Base-by-base conservation (phyloP, 2,888 invertebrate species). In the Macaria notata region DNA sequence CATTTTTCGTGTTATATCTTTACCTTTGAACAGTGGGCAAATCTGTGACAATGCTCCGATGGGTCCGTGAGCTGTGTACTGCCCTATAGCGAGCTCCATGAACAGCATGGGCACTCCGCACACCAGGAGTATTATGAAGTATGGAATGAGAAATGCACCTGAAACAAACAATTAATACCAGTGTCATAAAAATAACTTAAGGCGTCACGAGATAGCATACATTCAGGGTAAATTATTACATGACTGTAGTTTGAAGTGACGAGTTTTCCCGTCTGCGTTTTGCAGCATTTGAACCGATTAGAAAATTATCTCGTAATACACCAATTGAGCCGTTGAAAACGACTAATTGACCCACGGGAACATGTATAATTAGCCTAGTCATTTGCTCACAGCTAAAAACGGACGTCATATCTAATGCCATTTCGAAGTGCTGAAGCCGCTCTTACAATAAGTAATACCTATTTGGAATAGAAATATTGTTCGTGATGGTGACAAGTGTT, bases 71-170 rank as follows among this genome's bases (percentile, higher is more conserved):
- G 97, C 95, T 39, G 98, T 98, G 80, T 96, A 98, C 83, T 98
- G 98, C 39, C 98, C 98, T 64, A 98, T 93, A 44, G 97, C 95
- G 70, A 98, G 88, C 87, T 98, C 98, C 98, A 98, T 98, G 83
- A 97, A 98, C 61, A 98, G 93, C 92, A 98, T 93, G 19, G 98
- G 98, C 68, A 98, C 94, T 61, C 98, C 98, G 82, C 98, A 98
- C 71, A 98, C 93, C 74, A 98, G 83, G 88, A 98, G 94, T 87
- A 97, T 96, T 85, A 98, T 94, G 88, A 98, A 96, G 91, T 98
- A 98, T 69, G 98, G 98, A 85, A 98, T 95, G 81, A 98, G 94
- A 92, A 98, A 98, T 61, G 98, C 98, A 79, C 98, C 98, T 98
- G 94, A 56, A 93, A 92, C 71, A 72, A 79, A 57, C 44, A 45